These are phyloP conservation scores for Pseudochaenichthys georgianus DNA, from an alignment of 2,797 vertebrate species.

Conservation along the genomic window DNA sequence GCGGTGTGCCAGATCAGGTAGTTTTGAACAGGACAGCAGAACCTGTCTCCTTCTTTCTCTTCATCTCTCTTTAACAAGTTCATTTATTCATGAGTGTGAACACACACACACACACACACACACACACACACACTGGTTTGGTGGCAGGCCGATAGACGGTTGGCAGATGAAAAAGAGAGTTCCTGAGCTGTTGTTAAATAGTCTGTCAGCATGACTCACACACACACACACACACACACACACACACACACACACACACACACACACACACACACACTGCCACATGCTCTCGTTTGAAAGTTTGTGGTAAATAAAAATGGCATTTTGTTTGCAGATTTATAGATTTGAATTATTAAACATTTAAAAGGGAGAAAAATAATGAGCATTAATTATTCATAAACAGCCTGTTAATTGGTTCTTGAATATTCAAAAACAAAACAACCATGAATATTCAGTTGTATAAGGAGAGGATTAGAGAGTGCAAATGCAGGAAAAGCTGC, in stretches of 20 bases:
- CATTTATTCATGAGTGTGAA: constrained; percentile 82
- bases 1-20: constrained; percentile 74
- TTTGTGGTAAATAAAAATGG: constrained; percentile 31
- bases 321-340: constrained; percentile 78
- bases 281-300: constrained; percentile 26
- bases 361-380: constrained; percentile 74
- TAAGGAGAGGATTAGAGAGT: constrained; percentile 68
- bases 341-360: constrained; percentile 79
- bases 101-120: constrained; percentile 32
- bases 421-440: constrained; percentile 82
- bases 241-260: constrained; percentile 18
- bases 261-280: constrained; percentile 19
- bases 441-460: constrained; percentile 76
- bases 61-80: constrained; percentile 82
- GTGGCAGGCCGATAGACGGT: constrained; percentile 72
- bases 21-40: constrained; percentile 77
- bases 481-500: constrained; percentile 64
- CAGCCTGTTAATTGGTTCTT: constrained; percentile 74
- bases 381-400: constrained; percentile 79
- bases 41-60: constrained; percentile 78
- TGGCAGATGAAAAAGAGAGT: constrained; percentile 75
- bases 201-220: constrained; percentile 63
- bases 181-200: constrained; percentile 75
- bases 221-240: constrained; percentile 18
- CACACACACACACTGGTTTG: constrained; percentile 36